Evolutionary conservation across 2,797 vertebrate genomes (phyloP).

Genomic region (Sebastes ruberrimus): DNA sequence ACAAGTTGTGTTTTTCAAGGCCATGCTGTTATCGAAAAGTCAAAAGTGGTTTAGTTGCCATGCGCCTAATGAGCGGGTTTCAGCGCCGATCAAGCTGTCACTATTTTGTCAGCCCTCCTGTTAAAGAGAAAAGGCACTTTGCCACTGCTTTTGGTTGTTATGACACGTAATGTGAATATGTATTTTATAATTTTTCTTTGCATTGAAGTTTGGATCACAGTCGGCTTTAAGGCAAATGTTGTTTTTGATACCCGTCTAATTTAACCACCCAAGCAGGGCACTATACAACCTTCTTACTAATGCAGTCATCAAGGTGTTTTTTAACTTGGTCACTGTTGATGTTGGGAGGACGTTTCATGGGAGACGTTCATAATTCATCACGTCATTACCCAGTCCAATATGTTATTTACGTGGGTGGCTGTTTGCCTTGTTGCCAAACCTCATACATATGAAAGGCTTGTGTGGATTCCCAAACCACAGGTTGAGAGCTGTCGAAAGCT

Average conservation of each 20-base stretch:
- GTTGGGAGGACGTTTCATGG: slow-evolving; percentile 67
- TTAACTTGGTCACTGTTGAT: slow-evolving; percentile 75
- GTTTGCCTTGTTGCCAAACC: slow-evolving; percentile 78
- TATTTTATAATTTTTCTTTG: slow-evolving; percentile 11
- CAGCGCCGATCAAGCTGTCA: slow-evolving; percentile 60
- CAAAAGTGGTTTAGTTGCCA: slow-evolving; percentile 69
- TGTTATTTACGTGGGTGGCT: slow-evolving; percentile 83
- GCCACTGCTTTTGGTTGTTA: slow-evolving; percentile 14
- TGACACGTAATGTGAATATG: not conserved
- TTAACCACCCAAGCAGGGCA: slow-evolving; percentile 5
- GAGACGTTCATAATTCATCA: slow-evolving; percentile 80
- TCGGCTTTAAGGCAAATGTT: slow-evolving; percentile 14
- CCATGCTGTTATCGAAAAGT: slow-evolving; percentile 67
- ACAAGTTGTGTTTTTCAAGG: slow-evolving; percentile 64
- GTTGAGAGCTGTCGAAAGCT: slow-evolving; percentile 76
- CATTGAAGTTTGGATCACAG: slow-evolving; percentile 24
- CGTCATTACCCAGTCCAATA: slow-evolving; percentile 81
- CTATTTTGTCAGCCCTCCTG: slow-evolving; percentile 53
- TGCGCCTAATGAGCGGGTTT: slow-evolving; percentile 67
- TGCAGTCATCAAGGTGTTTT: slow-evolving; percentile 74
- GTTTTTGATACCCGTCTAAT: slow-evolving; percentile 41
- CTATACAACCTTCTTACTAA: slow-evolving; percentile 41
- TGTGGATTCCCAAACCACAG: slow-evolving; percentile 74
- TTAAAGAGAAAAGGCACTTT: slow-evolving; percentile 51
- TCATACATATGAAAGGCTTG: slow-evolving; percentile 80